A percentile compares a stretch with the other conserved stretches of the same genome.
Evolutionary conservation across 2,888 invertebrate genomes (phyloP).

Genomic region (Lithodes maja): DNA sequence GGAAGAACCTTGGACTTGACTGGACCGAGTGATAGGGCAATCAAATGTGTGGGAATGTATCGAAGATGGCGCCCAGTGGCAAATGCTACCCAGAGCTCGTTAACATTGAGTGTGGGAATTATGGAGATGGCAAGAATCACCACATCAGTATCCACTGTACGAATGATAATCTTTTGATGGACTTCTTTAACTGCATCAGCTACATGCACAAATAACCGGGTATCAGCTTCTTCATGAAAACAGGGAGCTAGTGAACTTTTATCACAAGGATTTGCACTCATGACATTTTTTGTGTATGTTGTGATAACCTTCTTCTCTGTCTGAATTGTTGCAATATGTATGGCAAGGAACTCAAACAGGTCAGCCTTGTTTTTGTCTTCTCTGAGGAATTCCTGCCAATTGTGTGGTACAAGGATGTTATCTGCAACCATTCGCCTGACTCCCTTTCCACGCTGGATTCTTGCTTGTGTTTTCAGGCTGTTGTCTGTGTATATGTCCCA

Average conservation of each 20-base stretch:
- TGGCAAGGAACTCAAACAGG: background rate
- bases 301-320: background rate
- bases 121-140: background rate
- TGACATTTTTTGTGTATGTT: background rate
- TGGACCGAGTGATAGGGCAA: constrained; percentile 7
- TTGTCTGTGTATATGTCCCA: background rate
- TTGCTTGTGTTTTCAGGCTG: background rate
- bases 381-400: constrained; percentile 19
- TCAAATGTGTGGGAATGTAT: constrained; percentile 2
- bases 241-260: background rate
- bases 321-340: constrained; percentile 11
- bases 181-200: background rate
- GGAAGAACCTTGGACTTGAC: background rate
- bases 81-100: constrained; percentile 12
- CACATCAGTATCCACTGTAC: background rate
- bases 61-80: background rate
- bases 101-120: background rate
- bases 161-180: background rate
- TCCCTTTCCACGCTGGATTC: constrained; percentile 4
- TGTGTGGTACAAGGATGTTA: background rate
- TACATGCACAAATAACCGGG: background rate
- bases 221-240: background rate
- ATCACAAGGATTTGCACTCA: background rate
- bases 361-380: constrained; percentile 12
- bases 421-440: constrained; percentile 11